Base-by-base conservation (phyloP, 2,888 invertebrate genomes). In the Agrotis puta region DNA sequence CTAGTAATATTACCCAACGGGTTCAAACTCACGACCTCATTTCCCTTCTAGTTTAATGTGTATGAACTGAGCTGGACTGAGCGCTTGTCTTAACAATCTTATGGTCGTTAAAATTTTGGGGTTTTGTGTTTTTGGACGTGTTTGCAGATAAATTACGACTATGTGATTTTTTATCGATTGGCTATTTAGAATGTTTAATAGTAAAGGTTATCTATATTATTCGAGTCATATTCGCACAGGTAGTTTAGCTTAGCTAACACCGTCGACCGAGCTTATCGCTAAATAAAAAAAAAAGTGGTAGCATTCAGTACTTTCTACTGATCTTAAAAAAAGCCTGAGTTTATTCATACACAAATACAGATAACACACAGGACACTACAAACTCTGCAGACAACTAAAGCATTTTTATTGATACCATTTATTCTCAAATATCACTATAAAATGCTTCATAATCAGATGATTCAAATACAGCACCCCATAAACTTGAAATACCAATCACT, bases 1-100 rank as follows among this genome's bases (percentile, higher is more conserved):
- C 59, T 74, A 69, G 85, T 87, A 85, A 87, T 88, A 87, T 84
- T 82, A 84, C 86, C 85, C 87, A 58, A 59, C 62, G 86, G 87
- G 85, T 82, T 87, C 69, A 77, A 84, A 85, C 83, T 81, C 64
- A 58, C 69, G 79, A 81, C 78, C 81, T 77, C 81, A 72, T 86
- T 82, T 83, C 68, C 79, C 77, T 79, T 70, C 66, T 62, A 79
- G 70, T 81, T 68, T 82, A 79, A 84, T 82, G 78, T 77, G 72
- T 71, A 79, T 33, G 56, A 75, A 70, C 57, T 58, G 54, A 76
- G 54, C 70, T 70, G 80, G 72, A 63, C 64, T 74, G 57, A 63
- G 56, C 47, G 45, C 51, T 69, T 67, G 62, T 76, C 59, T 74
- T 69, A 81, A 72, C 64, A 78, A 61, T 66, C 58, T 79, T 56